A percentile compares a stretch with the other conserved stretches of the same genome.
Conservation (phyloP, 2,888 invertebrate species). For the Thera britannica region DNA sequence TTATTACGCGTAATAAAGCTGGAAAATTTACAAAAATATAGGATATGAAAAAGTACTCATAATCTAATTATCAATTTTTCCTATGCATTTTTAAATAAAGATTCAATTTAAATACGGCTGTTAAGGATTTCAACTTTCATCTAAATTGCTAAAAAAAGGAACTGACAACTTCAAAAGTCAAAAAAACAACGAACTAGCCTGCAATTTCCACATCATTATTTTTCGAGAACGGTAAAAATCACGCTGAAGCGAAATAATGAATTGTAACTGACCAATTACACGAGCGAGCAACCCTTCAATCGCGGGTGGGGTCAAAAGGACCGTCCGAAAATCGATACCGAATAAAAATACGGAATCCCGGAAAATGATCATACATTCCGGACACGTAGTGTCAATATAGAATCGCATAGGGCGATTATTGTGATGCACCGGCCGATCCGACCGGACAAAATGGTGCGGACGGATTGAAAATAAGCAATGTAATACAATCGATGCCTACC, state of each 20-base stretch:
- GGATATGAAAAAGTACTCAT: too few species aligned
- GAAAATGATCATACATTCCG: conserved; percentile 73
- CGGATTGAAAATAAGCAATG: conserved; percentile 74
- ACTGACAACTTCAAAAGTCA: background rate
- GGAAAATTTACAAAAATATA: too few species aligned
- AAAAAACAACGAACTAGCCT: background rate
- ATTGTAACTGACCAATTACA: conserved; percentile 82
- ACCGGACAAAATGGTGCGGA: conserved; percentile 64
- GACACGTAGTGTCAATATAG: conserved; percentile 82
- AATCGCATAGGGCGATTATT: conserved; percentile 77
- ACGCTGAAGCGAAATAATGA: conserved; percentile 65
- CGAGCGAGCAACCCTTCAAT: conserved; percentile 77
- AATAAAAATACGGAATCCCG: conserved; percentile 81
- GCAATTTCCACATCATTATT: conserved; percentile 18
- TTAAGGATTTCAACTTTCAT: background rate
- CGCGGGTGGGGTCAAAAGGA: conserved; percentile 55
- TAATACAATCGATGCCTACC: conserved; percentile 24
- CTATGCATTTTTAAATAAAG: too few species aligned
- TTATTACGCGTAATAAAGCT: too few species aligned
- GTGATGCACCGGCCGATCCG: conserved; percentile 70
- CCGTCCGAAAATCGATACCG: conserved; percentile 69
- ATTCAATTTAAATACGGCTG: too few species aligned
- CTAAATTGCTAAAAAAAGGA: background rate
- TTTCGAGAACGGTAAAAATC: conserved; percentile 34
- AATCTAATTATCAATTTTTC: too few species aligned